Percentiles rank a stretch among this genome's conserved stretches.
Conservation (phyloP, 1,140 invertebrate species). For the Pectinophora gossypiella region DNA sequence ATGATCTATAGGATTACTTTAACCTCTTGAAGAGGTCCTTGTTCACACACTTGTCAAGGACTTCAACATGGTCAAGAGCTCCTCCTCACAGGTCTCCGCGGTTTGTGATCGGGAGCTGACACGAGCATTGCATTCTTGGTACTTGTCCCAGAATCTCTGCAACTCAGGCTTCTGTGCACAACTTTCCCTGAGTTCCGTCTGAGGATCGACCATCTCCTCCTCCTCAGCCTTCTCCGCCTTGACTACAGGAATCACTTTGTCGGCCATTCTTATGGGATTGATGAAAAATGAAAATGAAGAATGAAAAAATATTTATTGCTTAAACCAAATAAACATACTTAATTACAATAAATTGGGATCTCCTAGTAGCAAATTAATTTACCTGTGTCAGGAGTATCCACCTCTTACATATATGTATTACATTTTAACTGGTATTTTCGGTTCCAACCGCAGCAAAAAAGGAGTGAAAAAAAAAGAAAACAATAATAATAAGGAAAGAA, state of each 20-base stretch:
- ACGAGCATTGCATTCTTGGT: constrained; percentile 89
- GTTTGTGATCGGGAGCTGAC: constrained; percentile 89
- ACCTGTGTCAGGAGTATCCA: no score
- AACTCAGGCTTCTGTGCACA: constrained; percentile 77
- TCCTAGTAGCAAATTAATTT: no score
- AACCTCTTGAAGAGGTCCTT: constrained; percentile 84
- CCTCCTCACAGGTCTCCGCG: constrained; percentile 91
- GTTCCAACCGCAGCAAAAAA: no score
- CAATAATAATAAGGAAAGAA: neutral
- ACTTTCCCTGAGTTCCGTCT: constrained; percentile 81
- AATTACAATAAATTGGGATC: no score
- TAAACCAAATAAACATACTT: no score
- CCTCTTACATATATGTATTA: no score
- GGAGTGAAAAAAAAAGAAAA: neutral
- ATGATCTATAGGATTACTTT: constrained; percentile 76
- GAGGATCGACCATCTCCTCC: constrained; percentile 86
- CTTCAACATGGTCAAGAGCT: constrained; percentile 93
- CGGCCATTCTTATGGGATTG: constrained; percentile 57
- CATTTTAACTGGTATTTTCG: no score
- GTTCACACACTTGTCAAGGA: constrained; percentile 92
- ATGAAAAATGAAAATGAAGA: no score
- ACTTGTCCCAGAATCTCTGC: constrained; percentile 79
- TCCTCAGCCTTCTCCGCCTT: constrained; percentile 78
- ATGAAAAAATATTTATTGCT: no score
- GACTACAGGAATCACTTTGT: constrained; percentile 76